phyloP scores from a whole-genome alignment of 2,797 vertebrate species.

The Thunnus albacares region DNA sequence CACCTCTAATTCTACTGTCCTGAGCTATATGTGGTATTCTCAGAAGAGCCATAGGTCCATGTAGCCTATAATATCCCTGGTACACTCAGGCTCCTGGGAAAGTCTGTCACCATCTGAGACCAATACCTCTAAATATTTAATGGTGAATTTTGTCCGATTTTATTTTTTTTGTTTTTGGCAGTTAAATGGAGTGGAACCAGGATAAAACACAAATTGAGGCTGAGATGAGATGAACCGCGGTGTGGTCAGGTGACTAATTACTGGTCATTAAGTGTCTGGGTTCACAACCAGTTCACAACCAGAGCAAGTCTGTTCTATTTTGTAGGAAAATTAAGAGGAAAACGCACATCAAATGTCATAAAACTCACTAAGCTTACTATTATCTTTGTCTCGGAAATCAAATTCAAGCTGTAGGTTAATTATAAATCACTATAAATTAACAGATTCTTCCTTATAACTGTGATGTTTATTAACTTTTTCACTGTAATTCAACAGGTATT shows the following conservation, averaged over 20 bases:
- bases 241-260: background rate
- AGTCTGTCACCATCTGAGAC: background rate
- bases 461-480: background rate
- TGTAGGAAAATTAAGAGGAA: background rate
- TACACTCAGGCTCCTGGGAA: background rate
- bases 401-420: background rate
- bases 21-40: background rate
- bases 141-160: slow-evolving; percentile 1
- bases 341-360: background rate
- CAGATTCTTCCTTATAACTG: background rate
- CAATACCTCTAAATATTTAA: slow-evolving; percentile 43
- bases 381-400: background rate
- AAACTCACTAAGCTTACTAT: background rate
- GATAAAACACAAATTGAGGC: slow-evolving; percentile 8
- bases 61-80: slow-evolving; percentile 5
- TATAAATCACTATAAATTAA: background rate
- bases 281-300: too few species aligned
- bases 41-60: slow-evolving; percentile 2
- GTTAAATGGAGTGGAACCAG: slow-evolving; percentile 11
- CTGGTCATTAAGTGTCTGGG: too few species aligned
- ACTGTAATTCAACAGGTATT: background rate
- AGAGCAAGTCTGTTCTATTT: too few species aligned
- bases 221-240: background rate
- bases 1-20: background rate
- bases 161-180: background rate